Evolutionary conservation across 2,113 vertebrate genomes (phyloP), one percentile per base, ranked within the genome.

Genomic region (Lamprologus speciosus): DNA sequence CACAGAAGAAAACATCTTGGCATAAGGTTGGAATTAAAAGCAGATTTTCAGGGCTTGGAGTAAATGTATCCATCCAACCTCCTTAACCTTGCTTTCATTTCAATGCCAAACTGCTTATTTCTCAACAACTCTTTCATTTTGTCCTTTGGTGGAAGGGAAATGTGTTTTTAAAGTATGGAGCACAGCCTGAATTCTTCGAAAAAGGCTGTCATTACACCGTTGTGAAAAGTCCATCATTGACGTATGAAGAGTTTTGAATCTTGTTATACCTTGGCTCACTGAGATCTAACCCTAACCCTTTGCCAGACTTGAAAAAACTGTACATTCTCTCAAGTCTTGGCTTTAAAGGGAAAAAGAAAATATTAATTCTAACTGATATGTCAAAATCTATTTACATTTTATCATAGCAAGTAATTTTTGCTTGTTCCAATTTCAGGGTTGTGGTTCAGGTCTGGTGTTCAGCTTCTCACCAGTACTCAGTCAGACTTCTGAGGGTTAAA

Each of bases 21-120:
- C 78, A 90, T 70, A 28, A 57, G 54, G 84, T 84, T 88, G 11
- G 26, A 81, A 88, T 91, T 87, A 57, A 92, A 92, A 84, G 51
- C 82, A 42, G 23, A 87, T 88, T 84, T 73, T 87, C 82, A 58
- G 53, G 31, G 68, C 80, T 91, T 87, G 73, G n/a, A 85, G 53
- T 31, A 33, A 88, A 78, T 21, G n/a, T 58, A 42, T 50, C 70
- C 37, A 68, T 86, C 45, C 83, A 80, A 45, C 16, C 19, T 82
- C 57, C n/a, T 70, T 23, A 45, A 60, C 26, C 54, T 60, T 78
- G 65, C 83, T 89, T 89, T 93, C 26, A 86, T 86, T 86, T 80
- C 21, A 55, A 4, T 45, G 81, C 58, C 85, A 89, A 75, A 85
- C 23, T 17, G 78, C 63, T 33, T 40, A 23, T 87, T 93, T 87